These are phyloP conservation scores for Bombus polaris DNA, from an alignment of 1,140 invertebrate genomes.

Conservation along the genomic window DNA sequence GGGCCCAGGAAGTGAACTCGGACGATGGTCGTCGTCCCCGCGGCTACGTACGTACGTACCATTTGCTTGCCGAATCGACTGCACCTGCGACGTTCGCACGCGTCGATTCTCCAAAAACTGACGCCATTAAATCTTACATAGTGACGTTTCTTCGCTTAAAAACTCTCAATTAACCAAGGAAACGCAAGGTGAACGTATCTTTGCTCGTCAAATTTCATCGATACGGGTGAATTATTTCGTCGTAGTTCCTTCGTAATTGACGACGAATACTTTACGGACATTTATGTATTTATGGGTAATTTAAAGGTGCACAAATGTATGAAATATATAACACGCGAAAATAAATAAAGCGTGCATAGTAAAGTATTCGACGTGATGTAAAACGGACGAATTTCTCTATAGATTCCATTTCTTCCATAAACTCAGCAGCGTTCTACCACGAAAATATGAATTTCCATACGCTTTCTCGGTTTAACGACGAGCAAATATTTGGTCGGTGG, in stretches of 20 bases:
- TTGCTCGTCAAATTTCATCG: not conserved
- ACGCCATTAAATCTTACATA: not conserved
- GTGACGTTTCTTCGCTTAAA: not conserved
- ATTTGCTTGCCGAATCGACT: not conserved
- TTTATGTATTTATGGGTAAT: too few species aligned
- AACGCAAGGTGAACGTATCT: too few species aligned
- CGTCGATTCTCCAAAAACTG: not conserved
- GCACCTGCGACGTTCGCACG: constrained; percentile 38
- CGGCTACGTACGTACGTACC: constrained; percentile 31
- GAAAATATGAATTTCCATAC: too few species aligned
- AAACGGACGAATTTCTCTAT: too few species aligned
- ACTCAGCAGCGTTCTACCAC: too few species aligned
- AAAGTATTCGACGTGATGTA: not conserved
- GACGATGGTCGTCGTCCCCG: constrained; percentile 27
- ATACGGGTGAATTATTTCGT: not conserved
- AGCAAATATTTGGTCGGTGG: too few species aligned
- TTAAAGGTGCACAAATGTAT: too few species aligned
- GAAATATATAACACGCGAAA: too few species aligned
- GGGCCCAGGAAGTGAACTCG: constrained; percentile 46
- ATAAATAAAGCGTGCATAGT: too few species aligned
- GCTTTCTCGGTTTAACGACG: too few species aligned
- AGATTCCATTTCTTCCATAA: too few species aligned
- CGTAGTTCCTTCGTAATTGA: not conserved
- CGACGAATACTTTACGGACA: too few species aligned
- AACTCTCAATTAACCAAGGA: not conserved